These are phyloP conservation scores for Emys orbicularis DNA, from an alignment of 2,797 vertebrate species.

Conservation along the genomic window DNA sequence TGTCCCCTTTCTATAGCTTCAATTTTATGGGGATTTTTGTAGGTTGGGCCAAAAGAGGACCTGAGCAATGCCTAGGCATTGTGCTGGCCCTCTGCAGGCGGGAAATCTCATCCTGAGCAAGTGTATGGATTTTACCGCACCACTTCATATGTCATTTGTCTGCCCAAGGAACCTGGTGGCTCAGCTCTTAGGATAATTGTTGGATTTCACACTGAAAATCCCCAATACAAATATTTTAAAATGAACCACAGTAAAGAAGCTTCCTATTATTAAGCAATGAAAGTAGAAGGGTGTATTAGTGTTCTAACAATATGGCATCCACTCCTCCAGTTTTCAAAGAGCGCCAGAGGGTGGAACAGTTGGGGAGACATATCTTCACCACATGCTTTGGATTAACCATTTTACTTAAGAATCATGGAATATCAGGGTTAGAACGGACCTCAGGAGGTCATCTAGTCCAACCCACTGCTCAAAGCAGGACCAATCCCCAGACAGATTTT, in stretches of 20 bases:
- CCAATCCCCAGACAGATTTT: too few species aligned
- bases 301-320: constrained; percentile 40
- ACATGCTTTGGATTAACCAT: not conserved
- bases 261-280: constrained; percentile 35
- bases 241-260: not conserved
- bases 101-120: not conserved
- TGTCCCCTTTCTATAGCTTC: too few species aligned
- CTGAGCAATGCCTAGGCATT: too few species aligned
- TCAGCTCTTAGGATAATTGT: not conserved
- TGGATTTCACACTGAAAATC: not conserved
- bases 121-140: not conserved
- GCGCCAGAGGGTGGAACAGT: constrained; percentile 3
- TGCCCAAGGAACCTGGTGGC: not conserved
- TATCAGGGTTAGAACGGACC: too few species aligned
- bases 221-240: not conserved
- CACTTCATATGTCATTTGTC: not conserved
- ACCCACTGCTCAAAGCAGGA: too few species aligned
- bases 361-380: not conserved
- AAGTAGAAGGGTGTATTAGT: constrained; percentile 34
- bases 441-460: too few species aligned
- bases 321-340: constrained; percentile 15
- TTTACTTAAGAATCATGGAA: not conserved
- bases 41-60: too few species aligned
- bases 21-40: too few species aligned
- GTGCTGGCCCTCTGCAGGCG: too few species aligned